These are phyloP conservation scores for Lasioglossum pauxillum DNA, from an alignment of 2,888 invertebrate species.

Conservation along the genomic window DNA sequence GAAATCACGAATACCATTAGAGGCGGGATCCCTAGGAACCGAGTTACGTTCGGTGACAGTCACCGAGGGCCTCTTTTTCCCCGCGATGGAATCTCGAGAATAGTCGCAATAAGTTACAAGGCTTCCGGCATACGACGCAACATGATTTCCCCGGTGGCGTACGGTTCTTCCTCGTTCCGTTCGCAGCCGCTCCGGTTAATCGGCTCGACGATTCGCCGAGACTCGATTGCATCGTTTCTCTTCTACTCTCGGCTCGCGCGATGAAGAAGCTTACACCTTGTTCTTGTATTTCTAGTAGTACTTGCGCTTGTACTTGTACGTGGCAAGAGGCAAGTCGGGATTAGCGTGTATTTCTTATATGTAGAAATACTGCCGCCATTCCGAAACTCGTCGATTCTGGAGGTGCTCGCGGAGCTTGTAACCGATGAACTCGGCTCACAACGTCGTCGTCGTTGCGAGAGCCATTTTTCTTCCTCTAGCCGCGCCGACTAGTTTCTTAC, in stretches of 20 bases:
- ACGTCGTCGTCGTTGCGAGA: neutral
- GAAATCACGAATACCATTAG: neutral
- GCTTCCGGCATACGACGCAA: conserved; percentile 68
- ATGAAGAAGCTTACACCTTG: neutral
- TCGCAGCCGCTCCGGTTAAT: conserved; percentile 68
- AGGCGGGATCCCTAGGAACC: neutral
- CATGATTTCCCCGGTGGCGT: conserved; percentile 82
- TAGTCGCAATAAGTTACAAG: conserved; percentile 66
- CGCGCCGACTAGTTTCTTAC: neutral
- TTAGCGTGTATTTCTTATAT: neutral
- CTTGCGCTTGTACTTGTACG: neutral
- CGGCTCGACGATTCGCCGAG: conserved; percentile 72
- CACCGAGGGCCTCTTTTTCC: conserved; percentile 22
- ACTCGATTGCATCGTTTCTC: conserved; percentile 70
- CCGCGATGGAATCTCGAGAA: conserved; percentile 58
- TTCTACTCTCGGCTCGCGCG: neutral
- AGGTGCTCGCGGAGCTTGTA: neutral
- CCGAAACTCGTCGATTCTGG: neutral
- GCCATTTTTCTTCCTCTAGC: neutral
- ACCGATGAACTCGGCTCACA: neutral
- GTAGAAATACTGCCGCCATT: neutral
- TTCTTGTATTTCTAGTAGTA: neutral
- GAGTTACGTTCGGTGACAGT: conserved; percentile 24
- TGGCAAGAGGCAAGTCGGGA: neutral
- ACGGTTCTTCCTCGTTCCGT: conserved; percentile 25